Evolutionary conservation across 92 coral and sea anemone genomes (phyloP), one percentile per base, ranked within the genome.

Genomic region (Phenganax stokvisi): DNA sequence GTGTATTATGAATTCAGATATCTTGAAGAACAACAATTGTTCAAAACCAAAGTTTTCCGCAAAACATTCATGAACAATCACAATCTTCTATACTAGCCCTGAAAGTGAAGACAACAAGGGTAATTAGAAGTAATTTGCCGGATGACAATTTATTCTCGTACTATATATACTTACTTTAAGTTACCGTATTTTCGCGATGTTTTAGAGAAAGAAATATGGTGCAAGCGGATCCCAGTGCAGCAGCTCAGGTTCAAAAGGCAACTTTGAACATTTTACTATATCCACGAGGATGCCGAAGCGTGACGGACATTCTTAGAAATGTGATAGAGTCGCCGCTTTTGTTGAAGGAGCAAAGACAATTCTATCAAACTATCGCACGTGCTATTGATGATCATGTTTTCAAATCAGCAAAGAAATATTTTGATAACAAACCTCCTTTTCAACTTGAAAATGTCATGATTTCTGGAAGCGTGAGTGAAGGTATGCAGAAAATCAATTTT

Each of bases 401-500:
- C 25, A 10, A 72, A 20, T 54, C 53, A 12, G 76, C 55, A 9
- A 72, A 72, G 56, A 44, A 51, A 44, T 72, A 72, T 51, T 75
- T 75, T 25, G 80, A 75, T 25, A 27, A 44, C 25, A 15, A 75
- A 17, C 37, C 80, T 4, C 77, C 77, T 12, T 73, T 73, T 20
- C 77, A 73, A 54, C 60, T 73, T 73, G 77, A 73, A 11, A 54
- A 73, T 51, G 17, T 54, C 7, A 9, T 73, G 12, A 51, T 73
- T 7, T 51, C 77, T 10, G 77, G 77, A 54, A 75, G 80, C 16
- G 3, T n/a, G 8, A 55, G 64, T 20, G 80, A 75, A 75, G 80
- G 80, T 27, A 55, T 56, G 31, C 7, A 7, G 55, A 72, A 0
- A 16, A 55, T 75, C 9, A 20, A 54, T 75, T 75, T 55, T 25